Percentiles rank a stretch among this genome's conserved stretches.
Evolutionary conservation across 1,140 invertebrate species (phyloP).

Genomic region (Drosophila mojavensis): DNA sequence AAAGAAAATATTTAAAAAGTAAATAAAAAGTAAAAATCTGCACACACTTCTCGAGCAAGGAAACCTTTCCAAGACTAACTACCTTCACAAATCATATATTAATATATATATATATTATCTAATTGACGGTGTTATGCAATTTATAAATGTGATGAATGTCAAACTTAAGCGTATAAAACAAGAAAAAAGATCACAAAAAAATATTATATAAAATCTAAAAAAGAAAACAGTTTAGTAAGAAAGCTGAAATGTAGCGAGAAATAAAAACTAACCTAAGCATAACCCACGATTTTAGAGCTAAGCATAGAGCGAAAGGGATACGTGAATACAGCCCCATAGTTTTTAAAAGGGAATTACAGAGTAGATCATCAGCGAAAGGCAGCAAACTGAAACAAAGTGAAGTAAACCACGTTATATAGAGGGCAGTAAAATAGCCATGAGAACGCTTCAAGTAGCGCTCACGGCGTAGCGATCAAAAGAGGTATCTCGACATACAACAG

Average conservation of each 20-base stretch:
- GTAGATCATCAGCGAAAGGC: constrained; percentile 27
- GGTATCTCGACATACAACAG: constrained; percentile 43
- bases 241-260: constrained; percentile 72
- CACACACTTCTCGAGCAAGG: constrained; percentile 77
- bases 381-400: constrained; percentile 1
- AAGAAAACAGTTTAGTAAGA: constrained; percentile 48
- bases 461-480: constrained; percentile 14
- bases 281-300: constrained; percentile 79
- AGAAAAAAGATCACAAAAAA: constrained; percentile 33
- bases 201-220: constrained; percentile 17
- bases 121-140: constrained; percentile 80
- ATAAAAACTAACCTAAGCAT: constrained; percentile 71
- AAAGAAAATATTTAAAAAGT: constrained; percentile 27
- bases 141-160: constrained; percentile 82
- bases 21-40: constrained; percentile 32
- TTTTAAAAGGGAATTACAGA: constrained; percentile 63
- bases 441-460: constrained; percentile 55
- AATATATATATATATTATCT: constrained; percentile 73
- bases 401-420: constrained; percentile 3
- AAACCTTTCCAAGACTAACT: constrained; percentile 79
- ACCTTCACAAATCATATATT: constrained; percentile 77
- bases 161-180: constrained; percentile 73
- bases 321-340: constrained; percentile 62
- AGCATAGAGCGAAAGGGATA: constrained; percentile 53
- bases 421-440: constrained; percentile 24